phyloP scores from a whole-genome alignment of 2,797 vertebrate genomes.

The Microhierax caerulescens region DNA sequence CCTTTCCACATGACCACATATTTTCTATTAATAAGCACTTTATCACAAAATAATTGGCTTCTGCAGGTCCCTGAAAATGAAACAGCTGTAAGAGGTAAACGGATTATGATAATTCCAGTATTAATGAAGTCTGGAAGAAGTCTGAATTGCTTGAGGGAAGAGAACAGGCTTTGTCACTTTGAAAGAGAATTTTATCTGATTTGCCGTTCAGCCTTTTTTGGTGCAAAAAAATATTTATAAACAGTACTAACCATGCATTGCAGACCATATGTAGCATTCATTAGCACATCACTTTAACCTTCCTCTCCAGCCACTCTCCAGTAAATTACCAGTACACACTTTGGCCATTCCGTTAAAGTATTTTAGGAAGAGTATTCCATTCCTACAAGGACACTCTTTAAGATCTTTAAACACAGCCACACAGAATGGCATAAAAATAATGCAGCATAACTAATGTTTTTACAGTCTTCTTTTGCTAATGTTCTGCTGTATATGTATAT shows the following conservation, averaged over 20 bases:
- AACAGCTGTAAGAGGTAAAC: constrained; percentile 39
- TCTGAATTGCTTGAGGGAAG: not conserved
- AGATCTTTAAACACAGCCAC: not conserved
- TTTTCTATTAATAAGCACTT: constrained; percentile 59
- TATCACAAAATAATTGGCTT: constrained; percentile 32
- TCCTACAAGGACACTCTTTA: not conserved
- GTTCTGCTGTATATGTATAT: not conserved
- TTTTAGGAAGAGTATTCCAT: not conserved
- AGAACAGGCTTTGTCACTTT: not conserved
- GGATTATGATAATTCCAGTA: constrained; percentile 53
- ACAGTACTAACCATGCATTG: not conserved
- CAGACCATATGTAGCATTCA: not conserved
- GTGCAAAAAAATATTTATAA: not conserved
- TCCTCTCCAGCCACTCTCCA: not conserved
- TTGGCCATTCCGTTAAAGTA: not conserved
- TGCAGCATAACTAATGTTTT: not conserved
- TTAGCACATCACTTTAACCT: not conserved
- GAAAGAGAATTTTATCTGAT: not conserved
- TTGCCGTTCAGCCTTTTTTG: not conserved
- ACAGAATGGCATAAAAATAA: not conserved
- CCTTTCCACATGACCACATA: not conserved
- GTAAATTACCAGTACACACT: not conserved
- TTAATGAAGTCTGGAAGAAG: constrained; percentile 36
- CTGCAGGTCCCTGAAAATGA: constrained; percentile 26
- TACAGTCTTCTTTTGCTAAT: not conserved